Conservation (phyloP, 2,888 invertebrate genomes). For the Scelioninae gen. 1 region DNA sequence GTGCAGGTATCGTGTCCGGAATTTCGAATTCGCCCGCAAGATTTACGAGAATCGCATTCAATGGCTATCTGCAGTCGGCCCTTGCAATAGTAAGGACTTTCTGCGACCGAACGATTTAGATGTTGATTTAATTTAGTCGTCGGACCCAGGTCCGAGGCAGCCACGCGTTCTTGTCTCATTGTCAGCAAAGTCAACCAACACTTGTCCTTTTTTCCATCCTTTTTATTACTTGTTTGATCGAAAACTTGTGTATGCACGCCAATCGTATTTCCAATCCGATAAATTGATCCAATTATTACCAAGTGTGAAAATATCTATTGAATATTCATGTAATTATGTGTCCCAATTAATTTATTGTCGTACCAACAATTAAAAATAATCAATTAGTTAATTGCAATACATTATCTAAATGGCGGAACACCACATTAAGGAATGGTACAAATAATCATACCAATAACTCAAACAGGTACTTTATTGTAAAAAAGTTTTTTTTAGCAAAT, state of each 20-base stretch:
- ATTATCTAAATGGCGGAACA: neutral
- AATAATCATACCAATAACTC: too few relatives aligned
- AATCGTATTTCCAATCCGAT: slow-evolving; percentile 41
- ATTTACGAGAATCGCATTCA: slow-evolving; percentile 72
- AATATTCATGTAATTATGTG: slow-evolving; percentile 60
- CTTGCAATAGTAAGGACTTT: slow-evolving; percentile 37
- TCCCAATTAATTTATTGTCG: slow-evolving; percentile 37
- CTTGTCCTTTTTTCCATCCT: slow-evolving; percentile 26
- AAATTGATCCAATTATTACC: slow-evolving; percentile 52
- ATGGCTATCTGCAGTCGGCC: slow-evolving; percentile 43
- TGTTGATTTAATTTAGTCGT: slow-evolving; percentile 81
- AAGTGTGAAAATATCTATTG: slow-evolving; percentile 39
- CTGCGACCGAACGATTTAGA: slow-evolving; percentile 76
- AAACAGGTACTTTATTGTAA: too few relatives aligned
- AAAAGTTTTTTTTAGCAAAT: too few relatives aligned
- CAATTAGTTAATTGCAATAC: slow-evolving; percentile 12
- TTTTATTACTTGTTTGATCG: slow-evolving; percentile 42
- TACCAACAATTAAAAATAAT: slow-evolving; percentile 10
- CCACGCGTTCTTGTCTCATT: slow-evolving; percentile 67
- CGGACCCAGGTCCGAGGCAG: slow-evolving; percentile 48
- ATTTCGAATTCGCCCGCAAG: slow-evolving; percentile 75
- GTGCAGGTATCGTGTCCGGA: slow-evolving; percentile 73
- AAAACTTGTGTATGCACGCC: slow-evolving; percentile 51
- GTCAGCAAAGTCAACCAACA: slow-evolving; percentile 46
- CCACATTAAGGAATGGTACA: too few relatives aligned